Evolutionary conservation across 2,113 vertebrate genomes (phyloP), one percentile per base, ranked within the genome.

Genomic region (Caretta caretta): DNA sequence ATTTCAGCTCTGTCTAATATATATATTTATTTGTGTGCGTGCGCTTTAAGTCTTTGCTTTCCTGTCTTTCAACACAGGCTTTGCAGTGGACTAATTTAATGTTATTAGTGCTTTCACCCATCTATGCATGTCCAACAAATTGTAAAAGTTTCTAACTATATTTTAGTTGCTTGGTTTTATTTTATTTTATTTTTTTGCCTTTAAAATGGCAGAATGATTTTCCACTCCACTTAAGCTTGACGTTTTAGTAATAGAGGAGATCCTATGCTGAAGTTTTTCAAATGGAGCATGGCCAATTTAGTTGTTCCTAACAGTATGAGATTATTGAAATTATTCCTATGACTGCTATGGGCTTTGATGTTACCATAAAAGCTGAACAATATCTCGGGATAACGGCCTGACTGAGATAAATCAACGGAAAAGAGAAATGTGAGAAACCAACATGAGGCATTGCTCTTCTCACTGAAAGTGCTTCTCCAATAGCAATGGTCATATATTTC

Each of bases 61-160:
- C 76, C 84, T 48, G 94, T 96, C 83, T 87, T 81, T 92, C 46
- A 93, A 88, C 27, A 90, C 54, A 94, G 93, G 57, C 11, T 93
- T 96, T 96, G 46, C 90, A 72, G 72, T 87, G 35, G 31, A 50
- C 20, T 94, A 95, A 96, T 92, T 93, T 27, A 79, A 96, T 96
- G 97, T 96, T 86, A 49, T 14, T 22, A n/a, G 88, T 94, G 25
- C 13, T 89, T 94, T 93, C 50, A 38, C 49, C 57, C 50, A 65
- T 76, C 49, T 89, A 1, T 48, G 8, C 22, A 46, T 31, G 46
- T 72, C 89, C 90, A 84, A 93, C 96, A 93, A 78, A 50, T 54
- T 88, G 69, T 87, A 72, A 87, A 80, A 51, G 38, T 87, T 95
- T 90, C 84, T 88, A 80, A 62, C 56, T 11, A 80, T 49, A 80